Evolutionary conservation across 2,113 vertebrate species (phyloP).

Genomic region (Centropus bengalensis): DNA sequence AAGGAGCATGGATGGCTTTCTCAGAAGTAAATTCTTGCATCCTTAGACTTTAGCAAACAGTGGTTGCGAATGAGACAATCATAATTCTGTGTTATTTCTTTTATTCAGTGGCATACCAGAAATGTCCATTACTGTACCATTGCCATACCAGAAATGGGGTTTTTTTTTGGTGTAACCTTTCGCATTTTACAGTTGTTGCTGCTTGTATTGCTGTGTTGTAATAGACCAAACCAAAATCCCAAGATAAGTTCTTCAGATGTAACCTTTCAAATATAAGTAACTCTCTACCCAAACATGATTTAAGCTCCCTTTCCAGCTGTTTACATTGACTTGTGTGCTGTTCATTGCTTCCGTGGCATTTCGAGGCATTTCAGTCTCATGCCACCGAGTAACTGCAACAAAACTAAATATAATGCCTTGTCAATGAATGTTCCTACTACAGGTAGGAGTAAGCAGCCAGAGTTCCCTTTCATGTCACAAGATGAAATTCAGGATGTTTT

Average conservation of each 20-base stretch:
- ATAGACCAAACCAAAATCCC: neutral
- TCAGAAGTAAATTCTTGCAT: neutral
- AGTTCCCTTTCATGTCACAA: slow-evolving; percentile 85
- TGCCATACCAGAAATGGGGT: neutral
- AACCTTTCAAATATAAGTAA: neutral
- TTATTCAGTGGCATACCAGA: neutral
- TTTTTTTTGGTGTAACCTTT: neutral
- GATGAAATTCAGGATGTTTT: slow-evolving; percentile 87
- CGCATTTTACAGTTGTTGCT: neutral
- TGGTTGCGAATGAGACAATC: neutral
- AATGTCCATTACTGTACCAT: neutral
- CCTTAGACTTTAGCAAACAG: neutral
- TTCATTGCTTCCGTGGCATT: neutral
- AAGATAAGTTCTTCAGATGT: neutral
- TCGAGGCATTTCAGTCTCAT: neutral
- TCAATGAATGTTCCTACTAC: neutral
- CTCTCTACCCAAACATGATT: neutral
- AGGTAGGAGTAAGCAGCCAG: slow-evolving; percentile 85
- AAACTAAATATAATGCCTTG: neutral
- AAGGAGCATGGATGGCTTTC: neutral
- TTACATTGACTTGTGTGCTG: neutral
- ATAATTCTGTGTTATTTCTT: neutral
- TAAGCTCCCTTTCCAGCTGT: neutral
- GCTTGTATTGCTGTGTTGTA: neutral
- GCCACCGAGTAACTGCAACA: neutral